phyloP scores from a whole-genome alignment of 2,113 vertebrate species.

The Prionailurus viverrinus region DNA sequence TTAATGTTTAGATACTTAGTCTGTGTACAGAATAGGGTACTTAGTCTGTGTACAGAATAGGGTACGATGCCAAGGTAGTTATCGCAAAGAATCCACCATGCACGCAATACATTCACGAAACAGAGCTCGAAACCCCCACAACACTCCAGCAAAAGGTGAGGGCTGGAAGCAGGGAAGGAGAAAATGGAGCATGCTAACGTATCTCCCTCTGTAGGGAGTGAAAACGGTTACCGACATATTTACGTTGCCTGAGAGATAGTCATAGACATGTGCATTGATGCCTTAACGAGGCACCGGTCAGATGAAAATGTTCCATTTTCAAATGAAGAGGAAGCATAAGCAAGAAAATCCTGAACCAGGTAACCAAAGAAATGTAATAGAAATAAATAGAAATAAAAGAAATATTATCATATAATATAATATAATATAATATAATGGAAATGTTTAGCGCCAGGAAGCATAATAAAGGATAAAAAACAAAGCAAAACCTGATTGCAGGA shows the following conservation, averaged over 20 bases:
- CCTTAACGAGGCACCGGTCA: background rate
- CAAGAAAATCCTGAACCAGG: background rate
- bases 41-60: fast-evolving
- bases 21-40: fast-evolving
- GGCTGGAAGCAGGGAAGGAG: background rate
- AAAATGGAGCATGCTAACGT: background rate
- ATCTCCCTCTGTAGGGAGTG: background rate
- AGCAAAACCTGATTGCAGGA: background rate
- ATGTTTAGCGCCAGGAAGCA: background rate
- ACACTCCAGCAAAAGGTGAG: background rate
- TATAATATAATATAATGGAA: no score
- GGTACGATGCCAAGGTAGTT: fast-evolving
- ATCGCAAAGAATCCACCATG: fast-evolving
- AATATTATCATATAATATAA: no score
- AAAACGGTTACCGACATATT: background rate
- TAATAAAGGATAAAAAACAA: background rate
- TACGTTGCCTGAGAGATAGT: background rate
- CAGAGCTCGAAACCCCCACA: background rate
- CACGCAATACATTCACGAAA: background rate
- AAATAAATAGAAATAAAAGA: no score
- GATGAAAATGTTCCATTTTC: background rate
- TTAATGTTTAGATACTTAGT: fast-evolving
- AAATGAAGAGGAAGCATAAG: background rate
- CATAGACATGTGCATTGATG: background rate
- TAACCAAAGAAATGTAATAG: background rate